Conservation (phyloP, 1,140 invertebrate genomes). For the Caenorhabditis remanei region DNA sequence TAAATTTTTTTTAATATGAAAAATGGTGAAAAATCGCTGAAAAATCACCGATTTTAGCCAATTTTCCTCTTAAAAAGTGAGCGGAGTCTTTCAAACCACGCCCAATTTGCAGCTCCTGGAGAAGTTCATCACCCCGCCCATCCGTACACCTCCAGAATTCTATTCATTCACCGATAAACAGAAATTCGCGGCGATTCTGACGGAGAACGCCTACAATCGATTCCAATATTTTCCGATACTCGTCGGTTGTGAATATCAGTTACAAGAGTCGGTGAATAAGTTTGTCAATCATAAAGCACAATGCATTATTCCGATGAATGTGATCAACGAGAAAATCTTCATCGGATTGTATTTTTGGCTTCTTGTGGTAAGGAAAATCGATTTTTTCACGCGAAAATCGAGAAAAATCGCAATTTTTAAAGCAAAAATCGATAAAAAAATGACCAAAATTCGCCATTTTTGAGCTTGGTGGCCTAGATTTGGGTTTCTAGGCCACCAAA, state of each 20-base stretch:
- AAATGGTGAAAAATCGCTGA: too few species aligned
- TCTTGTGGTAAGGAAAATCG: slow-evolving; percentile 15
- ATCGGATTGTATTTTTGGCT: slow-evolving; percentile 28
- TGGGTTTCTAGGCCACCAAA: too few species aligned
- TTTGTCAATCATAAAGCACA: slow-evolving; percentile 42
- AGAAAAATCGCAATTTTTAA: too few species aligned
- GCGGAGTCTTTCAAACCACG: neutral
- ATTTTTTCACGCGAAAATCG: too few species aligned
- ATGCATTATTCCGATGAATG: slow-evolving; percentile 52
- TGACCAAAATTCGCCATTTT: too few species aligned
- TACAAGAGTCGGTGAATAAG: slow-evolving; percentile 14
- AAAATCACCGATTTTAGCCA: too few species aligned
- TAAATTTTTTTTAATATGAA: too few species aligned
- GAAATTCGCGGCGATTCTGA: neutral
- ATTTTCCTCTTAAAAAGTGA: too few species aligned
- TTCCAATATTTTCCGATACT: slow-evolving; percentile 41
- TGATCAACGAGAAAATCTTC: slow-evolving; percentile 50
- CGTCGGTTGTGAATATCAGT: slow-evolving; percentile 45
- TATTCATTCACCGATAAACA: slow-evolving; percentile 10
- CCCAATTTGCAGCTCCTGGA: neutral
- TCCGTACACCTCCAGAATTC: neutral
- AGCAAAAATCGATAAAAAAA: too few species aligned
- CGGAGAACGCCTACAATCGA: neutral
- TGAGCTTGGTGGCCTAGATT: too few species aligned
- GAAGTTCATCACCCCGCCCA: neutral